These are phyloP conservation scores for Candoia aspera DNA, from an alignment of 2,113 vertebrate genomes.

Conservation along the genomic window DNA sequence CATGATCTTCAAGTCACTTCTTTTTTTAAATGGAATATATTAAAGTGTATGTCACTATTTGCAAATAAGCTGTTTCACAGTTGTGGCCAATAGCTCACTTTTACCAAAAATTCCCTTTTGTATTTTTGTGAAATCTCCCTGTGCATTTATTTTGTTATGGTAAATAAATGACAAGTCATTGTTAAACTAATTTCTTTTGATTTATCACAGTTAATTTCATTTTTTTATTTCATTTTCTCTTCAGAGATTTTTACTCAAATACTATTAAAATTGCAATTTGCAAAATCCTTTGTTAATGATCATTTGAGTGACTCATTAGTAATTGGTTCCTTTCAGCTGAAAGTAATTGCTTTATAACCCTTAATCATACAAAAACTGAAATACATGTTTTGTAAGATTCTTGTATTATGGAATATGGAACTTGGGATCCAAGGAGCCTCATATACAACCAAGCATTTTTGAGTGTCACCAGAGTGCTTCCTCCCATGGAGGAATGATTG, in stretches of 20 bases:
- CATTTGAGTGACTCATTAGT: constrained; percentile 66
- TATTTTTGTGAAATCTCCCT: constrained; percentile 42
- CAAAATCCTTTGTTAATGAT: constrained; percentile 71
- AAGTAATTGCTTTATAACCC: constrained; percentile 69
- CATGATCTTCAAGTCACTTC: not conserved
- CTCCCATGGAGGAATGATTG: not conserved
- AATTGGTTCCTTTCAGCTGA: constrained; percentile 68
- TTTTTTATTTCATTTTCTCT: constrained; percentile 19
- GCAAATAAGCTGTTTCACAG: not conserved
- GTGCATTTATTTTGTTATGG: constrained; percentile 63
- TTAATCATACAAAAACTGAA: constrained; percentile 55
- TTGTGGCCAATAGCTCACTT: not conserved
- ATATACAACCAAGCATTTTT: not conserved
- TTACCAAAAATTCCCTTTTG: not conserved
- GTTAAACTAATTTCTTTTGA: constrained; percentile 66
- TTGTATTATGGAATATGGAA: constrained; percentile 36
- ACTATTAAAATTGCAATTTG: constrained; percentile 67
- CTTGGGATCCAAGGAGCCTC: constrained; percentile 27
- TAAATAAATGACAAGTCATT: constrained; percentile 65
- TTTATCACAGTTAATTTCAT: constrained; percentile 40
- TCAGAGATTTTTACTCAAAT: constrained; percentile 66
- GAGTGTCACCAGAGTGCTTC: not conserved
- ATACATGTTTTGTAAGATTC: constrained; percentile 46
- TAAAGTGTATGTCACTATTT: not conserved
- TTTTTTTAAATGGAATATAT: not conserved